Evolutionary conservation across 2,797 vertebrate genomes (phyloP).

Genomic region (Ctenosaura bakeri): DNA sequence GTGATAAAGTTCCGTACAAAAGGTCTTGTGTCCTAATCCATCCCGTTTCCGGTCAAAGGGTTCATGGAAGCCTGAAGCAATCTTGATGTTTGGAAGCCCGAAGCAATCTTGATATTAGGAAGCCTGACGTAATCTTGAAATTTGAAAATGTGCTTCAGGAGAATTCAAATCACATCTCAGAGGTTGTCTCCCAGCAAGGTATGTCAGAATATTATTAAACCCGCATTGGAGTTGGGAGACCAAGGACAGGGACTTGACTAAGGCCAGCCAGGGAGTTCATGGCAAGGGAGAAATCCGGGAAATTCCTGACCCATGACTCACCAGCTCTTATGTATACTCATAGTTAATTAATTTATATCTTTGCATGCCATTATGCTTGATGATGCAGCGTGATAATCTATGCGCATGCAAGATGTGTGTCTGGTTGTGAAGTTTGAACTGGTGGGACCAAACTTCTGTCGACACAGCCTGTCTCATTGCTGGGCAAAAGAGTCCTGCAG

Average conservation of each 20-base stretch:
- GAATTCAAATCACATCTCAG: not conserved
- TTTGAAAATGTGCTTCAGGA: not conserved
- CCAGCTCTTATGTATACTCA: not conserved
- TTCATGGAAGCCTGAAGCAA: too few relatives aligned
- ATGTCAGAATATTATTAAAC: not conserved
- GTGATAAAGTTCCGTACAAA: too few relatives aligned
- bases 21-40: too few relatives aligned
- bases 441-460: not conserved
- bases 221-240: not conserved
- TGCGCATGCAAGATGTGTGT: not conserved
- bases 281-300: not conserved
- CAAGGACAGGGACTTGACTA: not conserved
- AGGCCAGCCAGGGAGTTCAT: not conserved
- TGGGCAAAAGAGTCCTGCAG: too few relatives aligned
- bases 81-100: too few relatives aligned
- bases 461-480: not conserved
- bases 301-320: slow-evolving; percentile 14
- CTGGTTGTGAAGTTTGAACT: not conserved
- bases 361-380: not conserved
- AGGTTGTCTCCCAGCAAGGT: not conserved
- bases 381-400: not conserved
- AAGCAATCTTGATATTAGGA: too few relatives aligned
- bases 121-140: not conserved
- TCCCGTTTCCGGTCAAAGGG: too few relatives aligned
- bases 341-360: not conserved